Evolutionary conservation across 2,113 vertebrate genomes (phyloP), one percentile per base, ranked within the genome.

Genomic region (Semicossyphus pulcher): DNA sequence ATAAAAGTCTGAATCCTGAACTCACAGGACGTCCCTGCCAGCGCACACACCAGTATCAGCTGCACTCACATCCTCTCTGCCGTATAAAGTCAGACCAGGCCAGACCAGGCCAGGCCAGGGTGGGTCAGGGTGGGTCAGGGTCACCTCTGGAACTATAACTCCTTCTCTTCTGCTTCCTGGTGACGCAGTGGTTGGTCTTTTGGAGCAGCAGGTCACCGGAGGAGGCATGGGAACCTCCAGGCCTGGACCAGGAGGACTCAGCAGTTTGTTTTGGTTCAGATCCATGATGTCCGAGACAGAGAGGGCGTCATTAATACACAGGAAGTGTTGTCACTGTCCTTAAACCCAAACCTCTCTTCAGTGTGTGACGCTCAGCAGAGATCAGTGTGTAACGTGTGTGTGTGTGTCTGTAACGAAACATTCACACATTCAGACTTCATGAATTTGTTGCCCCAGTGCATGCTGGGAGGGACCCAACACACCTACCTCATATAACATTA

Each of bases 151-250:
- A 51, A 15, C 28, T 36, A 70, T 75, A 58, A 80, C 72, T 68
- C 61, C 2, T 49, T 44, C 18, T 45, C 28, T 41, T 44, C 3
- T 51, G 47, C 60, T 23, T 31, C 12, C 51, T 14, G n/a, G 53
- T 80, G 77, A 80, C 52, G 77, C 72, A 69, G 36, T 25, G n/a
- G 18, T 49, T 28, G 60, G 36, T 54, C 63, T 52, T 6, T 15
- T 15, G 16, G 67, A 57, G 16, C 32, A 48, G 53, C 28, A 39
- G 80, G 88, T 86, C 85, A 86, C 53, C 62, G 15, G 25, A 15
- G 42, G 18, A 70, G 64, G 39, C 72, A 68, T 87, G 85, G 53
- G 83, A 87, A 84, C 31, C 10, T 29, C 8, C 16, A 60, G 26
- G 3, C n/a, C 48, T 53, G 52, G 36, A 41, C 34, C 31, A 10